Percentiles rank a stretch among this genome's conserved stretches.
phyloP scores from a whole-genome alignment of 2,113 vertebrate species.

The Carollia perspicillata region DNA sequence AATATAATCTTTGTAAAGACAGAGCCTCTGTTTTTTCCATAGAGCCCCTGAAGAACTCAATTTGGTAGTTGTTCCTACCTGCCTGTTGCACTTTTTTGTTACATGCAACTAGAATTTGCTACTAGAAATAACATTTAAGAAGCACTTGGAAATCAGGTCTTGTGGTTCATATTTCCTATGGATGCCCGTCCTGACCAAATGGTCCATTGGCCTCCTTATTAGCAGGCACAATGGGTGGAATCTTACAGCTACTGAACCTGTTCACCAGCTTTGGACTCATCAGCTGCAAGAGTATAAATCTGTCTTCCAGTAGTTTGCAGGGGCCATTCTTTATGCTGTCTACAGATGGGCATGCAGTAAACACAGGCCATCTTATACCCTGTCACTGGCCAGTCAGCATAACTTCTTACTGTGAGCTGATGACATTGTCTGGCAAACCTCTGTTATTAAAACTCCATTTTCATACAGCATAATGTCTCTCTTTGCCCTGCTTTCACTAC shows the following conservation, averaged over 20 bases:
- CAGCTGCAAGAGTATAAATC: background rate
- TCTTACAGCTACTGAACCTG: too few species aligned
- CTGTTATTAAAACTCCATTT: background rate
- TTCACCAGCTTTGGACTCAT: background rate
- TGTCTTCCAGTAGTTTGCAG: background rate
- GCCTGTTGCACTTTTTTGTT: background rate
- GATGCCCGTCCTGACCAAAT: background rate
- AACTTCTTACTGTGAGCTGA: background rate
- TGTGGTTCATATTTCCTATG: background rate
- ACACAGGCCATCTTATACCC: background rate
- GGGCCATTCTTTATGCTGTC: background rate
- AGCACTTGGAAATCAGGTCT: background rate
- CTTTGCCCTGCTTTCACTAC: background rate
- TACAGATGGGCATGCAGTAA: too few species aligned
- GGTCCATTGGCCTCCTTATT: background rate
- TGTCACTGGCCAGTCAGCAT: background rate
- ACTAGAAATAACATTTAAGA: background rate
- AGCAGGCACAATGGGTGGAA: background rate
- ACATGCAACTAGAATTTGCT: background rate
- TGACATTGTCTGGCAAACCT: background rate
- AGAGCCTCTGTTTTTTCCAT: background rate
- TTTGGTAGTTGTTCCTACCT: background rate
- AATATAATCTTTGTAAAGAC: background rate
- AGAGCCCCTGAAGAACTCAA: background rate
- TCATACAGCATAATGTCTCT: background rate